Evolutionary conservation across 2,113 vertebrate species (phyloP).

Genomic region (Cochlearius cochlearius): DNA sequence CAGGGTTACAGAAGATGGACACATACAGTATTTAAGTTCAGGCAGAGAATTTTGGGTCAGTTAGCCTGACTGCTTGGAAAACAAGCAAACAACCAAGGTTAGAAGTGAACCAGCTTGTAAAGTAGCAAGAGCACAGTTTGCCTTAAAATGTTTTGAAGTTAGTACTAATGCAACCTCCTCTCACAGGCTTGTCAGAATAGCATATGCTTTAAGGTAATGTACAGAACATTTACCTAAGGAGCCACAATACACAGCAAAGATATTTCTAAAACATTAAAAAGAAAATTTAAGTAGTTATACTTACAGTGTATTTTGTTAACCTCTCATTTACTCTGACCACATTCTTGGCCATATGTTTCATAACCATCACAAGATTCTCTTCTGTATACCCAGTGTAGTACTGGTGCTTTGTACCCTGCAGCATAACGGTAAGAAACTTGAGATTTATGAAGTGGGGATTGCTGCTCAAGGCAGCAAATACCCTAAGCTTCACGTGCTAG

Average conservation of each 20-base stretch:
- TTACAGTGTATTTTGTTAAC: constrained; percentile 83
- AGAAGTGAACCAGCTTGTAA: not conserved
- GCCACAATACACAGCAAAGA: not conserved
- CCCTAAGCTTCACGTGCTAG: fast-evolving
- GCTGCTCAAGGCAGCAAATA: not conserved
- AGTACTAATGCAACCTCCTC: not conserved
- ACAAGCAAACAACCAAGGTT: not conserved
- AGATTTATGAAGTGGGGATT: not conserved
- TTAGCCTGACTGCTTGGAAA: not conserved
- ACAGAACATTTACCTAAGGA: not conserved
- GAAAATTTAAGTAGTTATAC: not conserved
- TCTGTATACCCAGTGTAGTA: constrained; percentile 86
- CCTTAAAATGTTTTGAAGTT: not conserved
- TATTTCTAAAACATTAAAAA: not conserved
- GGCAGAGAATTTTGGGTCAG: not conserved
- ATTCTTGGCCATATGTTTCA: constrained; percentile 92
- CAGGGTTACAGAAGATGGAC: fast-evolving
- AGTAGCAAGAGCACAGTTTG: not conserved
- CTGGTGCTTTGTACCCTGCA: constrained; percentile 83
- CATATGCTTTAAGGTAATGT: not conserved
- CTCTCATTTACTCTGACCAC: constrained; percentile 82
- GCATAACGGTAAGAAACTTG: fast-evolving
- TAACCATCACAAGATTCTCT: constrained; percentile 73
- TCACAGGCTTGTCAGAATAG: not conserved
- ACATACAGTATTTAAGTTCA: not conserved